Evolutionary conservation across 1,140 invertebrate species (phyloP), one percentile per base, ranked within the genome.

Genomic region (Cotesia glomerata): DNA sequence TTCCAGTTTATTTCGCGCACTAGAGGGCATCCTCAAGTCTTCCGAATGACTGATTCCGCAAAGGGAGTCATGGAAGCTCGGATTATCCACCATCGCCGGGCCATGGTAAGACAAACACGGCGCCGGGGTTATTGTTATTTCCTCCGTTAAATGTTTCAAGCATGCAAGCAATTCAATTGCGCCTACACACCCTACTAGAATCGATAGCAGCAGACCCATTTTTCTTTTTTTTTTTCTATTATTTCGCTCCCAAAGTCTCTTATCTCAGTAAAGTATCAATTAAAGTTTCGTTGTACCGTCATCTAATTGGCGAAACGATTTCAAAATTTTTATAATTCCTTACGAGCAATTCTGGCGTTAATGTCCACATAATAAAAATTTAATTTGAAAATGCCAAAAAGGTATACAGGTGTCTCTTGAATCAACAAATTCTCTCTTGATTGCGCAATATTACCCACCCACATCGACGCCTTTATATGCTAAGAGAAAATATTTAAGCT

Each of bases 111-210:
- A 83, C 13, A 85, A 76, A 45, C 84, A 84, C 0, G 81, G 83
- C 74, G 65, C 78, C 72, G 78, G 78, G 5, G 73, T 74, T 66
- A 77, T 78, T 52, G 79, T 69, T 26, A 89, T 75, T 66, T 89
- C 87, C 69, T 88, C 85, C 32, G 87, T 77, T 49, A 91, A 86
- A 77, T 90, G 89, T 75, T 85, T 84, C 56, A 90, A 81, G 73
- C 90, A 91, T 49, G 89, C 88, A 13, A 92, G 80, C 13, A 93
- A 87, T 82, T 94, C 93, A 70, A 92, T 70, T 3, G 92, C 89
- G 65, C 93, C 92, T 18, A 92, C 89, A 78, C 92, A 93, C n/a
- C 91, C 89, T 72, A 94, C 88, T 32, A 94, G 81, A 77, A 93
- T 85, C 9, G 93, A 93, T 59, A 94, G 84, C 71, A 94, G 80